phyloP scores from a whole-genome alignment of 2,797 vertebrate species.

The Rhinophrynus dorsalis region DNA sequence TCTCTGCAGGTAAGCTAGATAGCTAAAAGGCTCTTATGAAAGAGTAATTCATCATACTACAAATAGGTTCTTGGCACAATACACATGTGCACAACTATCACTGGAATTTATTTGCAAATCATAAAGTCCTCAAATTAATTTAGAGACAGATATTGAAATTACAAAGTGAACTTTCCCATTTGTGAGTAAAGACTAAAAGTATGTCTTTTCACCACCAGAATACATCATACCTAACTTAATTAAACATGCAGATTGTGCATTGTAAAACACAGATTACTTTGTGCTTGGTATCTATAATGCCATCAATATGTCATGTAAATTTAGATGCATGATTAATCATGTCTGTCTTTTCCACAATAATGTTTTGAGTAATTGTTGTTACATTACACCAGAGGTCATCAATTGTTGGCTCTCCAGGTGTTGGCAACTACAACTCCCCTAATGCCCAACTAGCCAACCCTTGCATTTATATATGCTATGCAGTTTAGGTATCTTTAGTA shows the following conservation, averaged over 20 bases:
- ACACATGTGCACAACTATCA: background rate
- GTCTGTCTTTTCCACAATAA: too few relatives aligned
- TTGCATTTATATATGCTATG: too few relatives aligned
- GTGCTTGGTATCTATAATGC: too few relatives aligned
- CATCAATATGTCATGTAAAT: too few relatives aligned
- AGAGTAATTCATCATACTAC: background rate
- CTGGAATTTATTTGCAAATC: background rate
- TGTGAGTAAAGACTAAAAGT: too few relatives aligned
- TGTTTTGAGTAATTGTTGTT: too few relatives aligned
- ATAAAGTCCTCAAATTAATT: background rate
- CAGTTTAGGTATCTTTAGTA: too few relatives aligned
- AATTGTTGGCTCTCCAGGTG: too few relatives aligned
- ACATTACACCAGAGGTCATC: too few relatives aligned
- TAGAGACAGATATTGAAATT: background rate
- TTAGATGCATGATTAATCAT: background rate
- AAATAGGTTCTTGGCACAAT: background rate
- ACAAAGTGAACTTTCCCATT: background rate
- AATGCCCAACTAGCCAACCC: too few relatives aligned
- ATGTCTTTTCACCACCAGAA: background rate
- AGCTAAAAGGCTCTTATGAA: background rate
- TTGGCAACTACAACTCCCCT: too few relatives aligned
- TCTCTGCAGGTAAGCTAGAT: too few relatives aligned
- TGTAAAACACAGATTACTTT: background rate
- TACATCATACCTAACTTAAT: background rate
- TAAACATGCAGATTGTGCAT: background rate